Base-by-base conservation (phyloP, 1,140 invertebrate species). In the Drosophila ercepeae region DNA sequence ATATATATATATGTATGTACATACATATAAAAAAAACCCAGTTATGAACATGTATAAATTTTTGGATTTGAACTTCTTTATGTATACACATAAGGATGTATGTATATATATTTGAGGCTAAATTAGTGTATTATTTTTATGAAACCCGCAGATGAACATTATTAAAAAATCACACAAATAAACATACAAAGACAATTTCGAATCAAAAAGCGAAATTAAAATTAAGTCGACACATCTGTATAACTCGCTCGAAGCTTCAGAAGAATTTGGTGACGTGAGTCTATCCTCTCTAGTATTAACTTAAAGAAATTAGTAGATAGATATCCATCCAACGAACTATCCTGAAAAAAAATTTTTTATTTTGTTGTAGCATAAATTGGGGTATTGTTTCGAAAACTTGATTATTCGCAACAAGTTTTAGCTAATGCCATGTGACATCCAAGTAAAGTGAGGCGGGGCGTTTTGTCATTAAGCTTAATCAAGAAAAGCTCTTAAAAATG, bases 321-420 rank as follows among this genome's bases (percentile, higher is more conserved):
- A n/a, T n/a, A n/a, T n/a, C n/a, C n/a, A n/a, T n/a, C n/a, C n/a
- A n/a, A n/a, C n/a, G n/a, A n/a, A n/a, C n/a, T n/a, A n/a, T n/a
- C n/a, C n/a, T n/a, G n/a, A n/a, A n/a, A n/a, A n/a, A n/a, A n/a
- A 32, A 11, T 32, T 8, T 11, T 32, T 32, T 32, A 54, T n/a
- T n/a, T n/a, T 13, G 48, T 14, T 16, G 16, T 2, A 16, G 13
- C 4, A 5, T 7, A 53, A 16, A n/a, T 41, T 16, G 36, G 4
- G 36, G n/a, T 3, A 25, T 23, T 8, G 32, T 16, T 18, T 41
- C 21, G 9, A 29, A 61, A 41, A 3, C 0, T 4, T 14, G 0
- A 19, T 51, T 23, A 42, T 51, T 67, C 32, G 63, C 63, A 67
- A 67, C 63, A 67, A 67, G 63, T 67, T 51, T 6, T 67, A 29